Base-by-base conservation (phyloP, 2,113 vertebrate genomes). In the Atractosteus spatula region DNA sequence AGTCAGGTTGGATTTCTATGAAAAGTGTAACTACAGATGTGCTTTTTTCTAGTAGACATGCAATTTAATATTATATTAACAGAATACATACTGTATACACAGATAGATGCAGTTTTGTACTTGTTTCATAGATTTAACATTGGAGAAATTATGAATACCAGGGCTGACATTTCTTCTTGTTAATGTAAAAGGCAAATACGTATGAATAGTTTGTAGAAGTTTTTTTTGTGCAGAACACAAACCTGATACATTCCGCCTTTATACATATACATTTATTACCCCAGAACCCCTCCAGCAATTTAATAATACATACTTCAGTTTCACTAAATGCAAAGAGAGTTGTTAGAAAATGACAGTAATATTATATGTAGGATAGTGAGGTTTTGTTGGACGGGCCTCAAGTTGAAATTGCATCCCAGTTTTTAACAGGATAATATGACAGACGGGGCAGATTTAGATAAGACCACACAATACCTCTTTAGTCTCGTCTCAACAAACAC, bases 381-480 rank as follows among this genome's bases (percentile, higher is more conserved):
- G n/a, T 82, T 84, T 80, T 84, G 29, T 68, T 81, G 79, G 68
- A 75, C 80, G 77, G 66, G 59, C 11, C 44, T 78, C 71, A 73
- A 83, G 75, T 41, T 83, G 79, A 87, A 80, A 61, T 79, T 74
- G 56, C 68, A 79, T 70, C 79, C 73, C 69, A 85, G 81, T 88
- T 92, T 89, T 89, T 85, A 91, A 86, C 84, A 86, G 83, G 85
- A 85, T 89, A 89, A 86, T 88, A 84, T 91, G 91, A 89, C 89
- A 82, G 80, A 76, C 81, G 73, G 73, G 79, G 80, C 73, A 91
- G 93, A 93, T 92, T 72, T 7, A 92, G 93, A 94, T 95, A 93
- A 93, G 90, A 45, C 77, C 78, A 76, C 78, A 92, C 90, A 94
- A 91, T 89, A 82, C 73, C 77, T 86, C 88, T 92, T 91, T 84